Evolutionary conservation across 2,888 invertebrate genomes (phyloP).

Genomic region (Endomychus coccineus): DNA sequence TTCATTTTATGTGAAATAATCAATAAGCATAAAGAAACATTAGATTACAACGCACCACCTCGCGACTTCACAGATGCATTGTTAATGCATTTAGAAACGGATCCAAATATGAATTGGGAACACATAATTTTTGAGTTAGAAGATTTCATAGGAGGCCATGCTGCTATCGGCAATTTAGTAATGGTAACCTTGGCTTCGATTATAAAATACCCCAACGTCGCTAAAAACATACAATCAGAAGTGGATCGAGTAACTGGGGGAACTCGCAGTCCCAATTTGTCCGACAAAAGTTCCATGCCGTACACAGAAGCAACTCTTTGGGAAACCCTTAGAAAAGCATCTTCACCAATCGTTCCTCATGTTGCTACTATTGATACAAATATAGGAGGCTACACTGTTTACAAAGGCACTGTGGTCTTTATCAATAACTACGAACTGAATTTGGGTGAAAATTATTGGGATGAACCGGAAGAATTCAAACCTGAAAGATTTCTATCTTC

Average conservation of each 20-base stretch:
- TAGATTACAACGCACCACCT: slow-evolving; percentile 56
- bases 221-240: slow-evolving; percentile 59
- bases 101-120: slow-evolving; percentile 62
- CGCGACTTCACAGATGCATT: slow-evolving; percentile 76
- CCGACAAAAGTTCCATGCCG: slow-evolving; percentile 61
- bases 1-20: slow-evolving; percentile 69
- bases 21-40: slow-evolving; percentile 44
- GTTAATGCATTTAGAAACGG: slow-evolving; percentile 53
- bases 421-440: slow-evolving; percentile 80
- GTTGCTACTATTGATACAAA: slow-evolving; percentile 67
- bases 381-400: slow-evolving; percentile 63
- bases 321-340: slow-evolving; percentile 71
- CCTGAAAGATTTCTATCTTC: slow-evolving; percentile 64
- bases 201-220: slow-evolving; percentile 59
- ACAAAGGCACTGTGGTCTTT: slow-evolving; percentile 73
- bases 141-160: slow-evolving; percentile 83
- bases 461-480: slow-evolving; percentile 60
- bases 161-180: slow-evolving; percentile 77
- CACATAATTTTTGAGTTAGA: slow-evolving; percentile 77
- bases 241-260: slow-evolving; percentile 54
- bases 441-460: slow-evolving; percentile 66
- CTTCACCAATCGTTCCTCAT: slow-evolving; percentile 86
- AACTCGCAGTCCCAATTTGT: slow-evolving; percentile 52
- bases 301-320: slow-evolving; percentile 76
- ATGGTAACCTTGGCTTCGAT: slow-evolving; percentile 68